Percentiles rank a stretch among this genome's conserved stretches.
These are phyloP conservation scores for Protobothrops flavoviridis DNA, from an alignment of 2,113 vertebrate genomes.

Conservation along the genomic window DNA sequence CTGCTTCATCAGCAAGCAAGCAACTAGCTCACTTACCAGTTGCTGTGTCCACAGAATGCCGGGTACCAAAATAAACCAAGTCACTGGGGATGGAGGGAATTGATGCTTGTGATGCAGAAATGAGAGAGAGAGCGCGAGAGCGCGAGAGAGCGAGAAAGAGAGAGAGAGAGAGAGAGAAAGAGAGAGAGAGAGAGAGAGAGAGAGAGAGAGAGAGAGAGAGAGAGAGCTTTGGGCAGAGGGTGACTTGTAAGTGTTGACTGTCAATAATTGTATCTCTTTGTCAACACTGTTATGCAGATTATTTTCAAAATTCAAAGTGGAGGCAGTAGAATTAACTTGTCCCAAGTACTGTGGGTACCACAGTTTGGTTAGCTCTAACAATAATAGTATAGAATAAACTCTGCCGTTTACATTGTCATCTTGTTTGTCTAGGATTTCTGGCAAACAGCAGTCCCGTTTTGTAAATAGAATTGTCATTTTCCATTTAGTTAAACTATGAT, in stretches of 20 bases:
- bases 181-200: no score
- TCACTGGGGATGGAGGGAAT: neutral
- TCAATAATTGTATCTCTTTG: neutral
- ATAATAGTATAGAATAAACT: neutral
- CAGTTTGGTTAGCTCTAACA: neutral
- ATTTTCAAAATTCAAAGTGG: neutral
- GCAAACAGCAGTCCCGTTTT: neutral
- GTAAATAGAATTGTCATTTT: neutral
- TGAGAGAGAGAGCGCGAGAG: neutral
- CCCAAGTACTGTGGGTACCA: neutral
- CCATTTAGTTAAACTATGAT: neutral
- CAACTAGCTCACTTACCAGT: neutral
- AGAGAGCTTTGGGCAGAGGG: neutral
- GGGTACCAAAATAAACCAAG: neutral
- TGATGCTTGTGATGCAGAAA: neutral
- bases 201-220: neutral
- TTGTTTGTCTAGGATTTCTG: neutral
- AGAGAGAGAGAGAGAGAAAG: no score
- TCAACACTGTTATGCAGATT: neutral
- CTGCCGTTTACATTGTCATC: neutral
- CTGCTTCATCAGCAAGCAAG: neutral
- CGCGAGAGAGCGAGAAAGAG: no score
- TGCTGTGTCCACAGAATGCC: conserved; percentile 5
- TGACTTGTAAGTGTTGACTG: neutral
- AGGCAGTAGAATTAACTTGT: neutral